A percentile compares a stretch with the other conserved stretches of the same genome.
Evolutionary conservation across 2,113 vertebrate species (phyloP).

Genomic region (Microtus montanus): DNA sequence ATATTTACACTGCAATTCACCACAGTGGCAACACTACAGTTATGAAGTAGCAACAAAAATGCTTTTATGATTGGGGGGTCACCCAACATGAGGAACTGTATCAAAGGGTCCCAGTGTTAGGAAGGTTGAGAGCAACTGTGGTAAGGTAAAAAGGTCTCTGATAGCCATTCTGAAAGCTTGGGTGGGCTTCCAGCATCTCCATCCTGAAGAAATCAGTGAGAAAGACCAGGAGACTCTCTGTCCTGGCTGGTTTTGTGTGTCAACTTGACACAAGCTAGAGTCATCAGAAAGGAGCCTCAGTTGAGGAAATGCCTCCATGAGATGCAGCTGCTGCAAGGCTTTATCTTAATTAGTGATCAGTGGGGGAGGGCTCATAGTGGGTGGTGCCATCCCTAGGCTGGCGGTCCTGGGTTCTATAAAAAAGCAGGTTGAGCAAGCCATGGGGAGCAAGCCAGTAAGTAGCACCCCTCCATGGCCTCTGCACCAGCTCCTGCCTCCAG

Average conservation of each 20-base stretch:
- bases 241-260: neutral
- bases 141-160: rapidly evolving
- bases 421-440: neutral
- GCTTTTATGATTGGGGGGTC: neutral
- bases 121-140: neutral
- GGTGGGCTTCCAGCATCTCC: neutral
- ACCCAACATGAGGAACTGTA: neutral
- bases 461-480: neutral
- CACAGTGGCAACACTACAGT: neutral
- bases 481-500: neutral
- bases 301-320: neutral
- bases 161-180: too few species aligned
- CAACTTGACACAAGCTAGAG: neutral
- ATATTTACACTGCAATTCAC: neutral
- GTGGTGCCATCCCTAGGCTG: neutral
- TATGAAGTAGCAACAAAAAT: too few species aligned
- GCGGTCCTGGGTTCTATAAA: neutral
- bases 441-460: neutral
- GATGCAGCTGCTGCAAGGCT: neutral
- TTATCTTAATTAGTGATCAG: neutral
- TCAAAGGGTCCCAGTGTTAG: neutral
- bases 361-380: neutral
- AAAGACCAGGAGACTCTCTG: neutral
- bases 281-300: neutral
- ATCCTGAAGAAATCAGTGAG: neutral